Evolutionary conservation across 2,797 vertebrate species (phyloP), one percentile per base, ranked within the genome.

Genomic region (Macroramphosus scolopax): DNA sequence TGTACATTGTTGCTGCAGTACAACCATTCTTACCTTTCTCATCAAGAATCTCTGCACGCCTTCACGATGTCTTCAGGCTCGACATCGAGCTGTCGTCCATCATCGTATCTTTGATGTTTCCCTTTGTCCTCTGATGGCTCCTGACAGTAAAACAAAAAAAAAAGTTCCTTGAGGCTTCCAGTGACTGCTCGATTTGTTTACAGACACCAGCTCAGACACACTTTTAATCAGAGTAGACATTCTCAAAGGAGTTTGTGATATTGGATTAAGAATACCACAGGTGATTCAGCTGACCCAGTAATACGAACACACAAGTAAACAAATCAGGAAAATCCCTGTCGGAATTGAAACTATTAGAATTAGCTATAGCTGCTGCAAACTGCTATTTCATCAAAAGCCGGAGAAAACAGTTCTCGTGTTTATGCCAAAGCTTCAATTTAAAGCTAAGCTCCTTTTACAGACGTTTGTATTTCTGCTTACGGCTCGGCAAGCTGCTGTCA

Each of bases 281-380:
- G 74, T 69, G 30, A 56, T 75, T 82, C 60, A 78, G 68, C 73
- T 85, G 81, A 82, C 75, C 75, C 52, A 31, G 56, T 72, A 78
- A 62, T 75, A 43, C 67, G 36, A 55, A 58, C 50, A 65, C 74
- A 58, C 64, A 52, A 71, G 78, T 71, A 76, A 81, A 83, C 62
- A 82, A 75, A 80, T 64, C 39, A 35, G 61, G 65, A 70, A 84
- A 87, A 87, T 88, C 79, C 80, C 53, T 78, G 28, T 65, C 36
- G 77, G 85, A 85, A 87, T 84, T 87, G 76, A 86, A 87, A 82
- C 72, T 80, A 77, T 82, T 85, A 82, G 66, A 77, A 64, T 83
- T 84, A 85, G 31, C 68, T 62, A 58, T 68, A 73, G 73, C 72
- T 74, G 72, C 66, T 16, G 67, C 71, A 75, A 86, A 83, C 75